Base-by-base conservation (phyloP, 2,797 vertebrate genomes). In the Sylvilagus floridanus region DNA sequence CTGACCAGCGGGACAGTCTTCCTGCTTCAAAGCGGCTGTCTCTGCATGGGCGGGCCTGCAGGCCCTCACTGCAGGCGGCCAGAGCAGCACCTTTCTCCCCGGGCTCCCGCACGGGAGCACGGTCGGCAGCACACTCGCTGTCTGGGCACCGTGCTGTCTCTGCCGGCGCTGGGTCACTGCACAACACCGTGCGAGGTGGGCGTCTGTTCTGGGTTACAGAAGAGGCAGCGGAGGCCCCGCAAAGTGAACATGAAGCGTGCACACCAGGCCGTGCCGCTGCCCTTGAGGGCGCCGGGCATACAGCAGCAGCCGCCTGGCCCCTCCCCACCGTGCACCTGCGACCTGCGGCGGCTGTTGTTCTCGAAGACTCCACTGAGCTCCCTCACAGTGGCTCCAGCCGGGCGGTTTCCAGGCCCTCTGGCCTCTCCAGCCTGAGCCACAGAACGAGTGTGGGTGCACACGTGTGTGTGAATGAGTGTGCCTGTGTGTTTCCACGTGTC, bases 81-180 rank as follows among this genome's bases (percentile, higher is more conserved):
- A n/a, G 84, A 78, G 77, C 75, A 69, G 16, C 5, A 2, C 6
- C 9, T 22, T 2, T 14, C 62, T 69, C 30, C 62, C 28, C 0
- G 1, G 28, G 26, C n/a, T 17, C 42, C 42, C 8, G 4, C 4
- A 6, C 8, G 2, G n/a, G 62, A 42, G 42, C 14, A 19, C 13
- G 21, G 13, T 4, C 22, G 7, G 26, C 0, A 16, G 19, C 30
- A 4, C 0, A 0, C 0, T 63, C 47, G 0, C 78, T 11, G 0
- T 26, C 71, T 21, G 1, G 84, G 60, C 16, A 2, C 65, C 17
- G 2, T 0, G 14, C 62, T 26, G 12, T 47, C 57, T 66, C 0
- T 32, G 35, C 71, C 78, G 28, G 35, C 47, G 0, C 42, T 5
- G 0, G 54, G 50, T n/a, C 54, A 10, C 32, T 6, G 72, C 66